phyloP scores from a whole-genome alignment of 2,888 invertebrate genomes.

The Tribolium freemani region DNA sequence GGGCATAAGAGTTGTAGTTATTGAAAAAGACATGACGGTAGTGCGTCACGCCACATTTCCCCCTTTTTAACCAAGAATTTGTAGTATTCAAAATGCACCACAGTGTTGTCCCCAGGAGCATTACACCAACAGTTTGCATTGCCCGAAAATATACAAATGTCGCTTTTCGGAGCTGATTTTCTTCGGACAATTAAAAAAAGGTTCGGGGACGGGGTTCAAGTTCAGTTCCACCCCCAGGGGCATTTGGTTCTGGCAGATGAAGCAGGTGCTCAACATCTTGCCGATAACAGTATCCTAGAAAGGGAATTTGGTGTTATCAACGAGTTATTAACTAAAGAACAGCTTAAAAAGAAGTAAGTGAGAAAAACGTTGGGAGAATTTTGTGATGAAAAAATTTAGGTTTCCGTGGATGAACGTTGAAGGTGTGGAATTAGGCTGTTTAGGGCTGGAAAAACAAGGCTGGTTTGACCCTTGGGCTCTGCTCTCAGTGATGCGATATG shows the following conservation, averaged over 20 bases:
- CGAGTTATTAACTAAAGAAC: constrained; percentile 76
- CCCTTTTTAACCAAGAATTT: constrained; percentile 28
- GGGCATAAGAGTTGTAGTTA: constrained; percentile 83
- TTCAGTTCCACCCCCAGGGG: constrained; percentile 89
- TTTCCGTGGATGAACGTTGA: constrained; percentile 95
- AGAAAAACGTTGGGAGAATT: background rate
- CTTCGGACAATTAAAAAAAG: constrained; percentile 79
- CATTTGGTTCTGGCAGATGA: constrained; percentile 89
- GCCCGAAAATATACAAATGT: constrained; percentile 93
- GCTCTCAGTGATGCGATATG: constrained; percentile 80
- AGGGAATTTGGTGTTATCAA: constrained; percentile 85
- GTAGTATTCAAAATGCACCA: constrained; percentile 82
- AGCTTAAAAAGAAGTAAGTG: constrained; percentile 68
- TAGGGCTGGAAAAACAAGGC: constrained; percentile 91
- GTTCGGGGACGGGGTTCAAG: constrained; percentile 78
- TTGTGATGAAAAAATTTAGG: constrained; percentile 53
- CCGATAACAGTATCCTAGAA: constrained; percentile 78
- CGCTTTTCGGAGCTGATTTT: constrained; percentile 90
- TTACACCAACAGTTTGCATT: constrained; percentile 94
- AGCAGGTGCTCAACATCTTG: constrained; percentile 79
- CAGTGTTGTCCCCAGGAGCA: constrained; percentile 85
- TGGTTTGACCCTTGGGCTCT: constrained; percentile 94
- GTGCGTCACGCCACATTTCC: constrained; percentile 56
- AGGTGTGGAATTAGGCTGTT: constrained; percentile 83
- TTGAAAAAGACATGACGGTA: constrained; percentile 92